Conservation (phyloP, 2,888 invertebrate species). For the Sphaerophoria rueppellii region DNA sequence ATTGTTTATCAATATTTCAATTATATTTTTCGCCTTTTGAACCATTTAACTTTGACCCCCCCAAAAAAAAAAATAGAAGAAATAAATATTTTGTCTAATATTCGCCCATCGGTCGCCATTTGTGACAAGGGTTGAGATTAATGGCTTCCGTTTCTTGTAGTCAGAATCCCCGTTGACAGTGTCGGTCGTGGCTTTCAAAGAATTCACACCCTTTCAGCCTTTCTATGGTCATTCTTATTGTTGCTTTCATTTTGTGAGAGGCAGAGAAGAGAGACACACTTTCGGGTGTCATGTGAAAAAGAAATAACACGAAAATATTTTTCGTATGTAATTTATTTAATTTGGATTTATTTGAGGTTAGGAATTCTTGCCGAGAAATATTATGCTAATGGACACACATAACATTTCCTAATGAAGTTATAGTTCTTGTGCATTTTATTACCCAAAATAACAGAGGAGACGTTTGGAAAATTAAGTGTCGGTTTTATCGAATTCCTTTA, state of each 20-base stretch:
- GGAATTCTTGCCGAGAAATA: not conserved
- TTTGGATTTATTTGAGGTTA: slow-evolving; percentile 40
- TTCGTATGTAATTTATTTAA: slow-evolving; percentile 19
- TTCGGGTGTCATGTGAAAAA: slow-evolving; percentile 44
- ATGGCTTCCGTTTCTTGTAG: slow-evolving; percentile 57
- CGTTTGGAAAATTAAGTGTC: not conserved
- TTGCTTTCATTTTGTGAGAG: slow-evolving; percentile 21
- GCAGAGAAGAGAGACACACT: not conserved
- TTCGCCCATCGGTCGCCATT: slow-evolving; percentile 21
- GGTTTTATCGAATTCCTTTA: too few species aligned
- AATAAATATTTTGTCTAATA: not conserved
- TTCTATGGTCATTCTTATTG: slow-evolving; percentile 26
- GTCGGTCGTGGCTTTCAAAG: slow-evolving; percentile 30
- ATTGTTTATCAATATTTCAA: not conserved
- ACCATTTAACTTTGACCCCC: slow-evolving; percentile 34
- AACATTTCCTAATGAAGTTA: not conserved
- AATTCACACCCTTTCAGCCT: slow-evolving; percentile 39
- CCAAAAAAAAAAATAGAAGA: too few species aligned
- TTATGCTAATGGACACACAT: not conserved
- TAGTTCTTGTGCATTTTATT: slow-evolving; percentile 3
- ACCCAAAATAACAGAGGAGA: slow-evolving; percentile 8
- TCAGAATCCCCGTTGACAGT: slow-evolving; percentile 20
- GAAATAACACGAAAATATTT: slow-evolving; percentile 39
- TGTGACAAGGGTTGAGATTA: slow-evolving; percentile 43
- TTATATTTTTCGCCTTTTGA: not conserved